Evolutionary conservation across 2,888 invertebrate species (phyloP).

Genomic region (Norana najaformis): DNA sequence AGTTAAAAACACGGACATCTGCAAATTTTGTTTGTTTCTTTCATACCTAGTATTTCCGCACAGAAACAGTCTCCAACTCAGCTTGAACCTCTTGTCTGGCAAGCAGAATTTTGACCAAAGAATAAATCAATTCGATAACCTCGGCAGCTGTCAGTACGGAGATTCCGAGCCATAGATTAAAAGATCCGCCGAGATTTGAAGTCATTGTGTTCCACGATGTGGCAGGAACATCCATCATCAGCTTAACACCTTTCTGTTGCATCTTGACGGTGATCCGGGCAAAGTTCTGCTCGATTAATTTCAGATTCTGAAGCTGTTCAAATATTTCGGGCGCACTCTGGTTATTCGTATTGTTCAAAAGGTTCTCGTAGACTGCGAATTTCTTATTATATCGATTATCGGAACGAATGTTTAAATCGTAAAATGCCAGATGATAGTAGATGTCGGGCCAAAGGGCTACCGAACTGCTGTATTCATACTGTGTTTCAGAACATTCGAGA

Average conservation of each 20-base stretch:
- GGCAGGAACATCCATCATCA: neutral
- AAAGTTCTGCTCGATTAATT: neutral
- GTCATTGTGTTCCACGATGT: constrained; percentile 15
- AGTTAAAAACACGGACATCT: too few relatives aligned
- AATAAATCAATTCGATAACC: neutral
- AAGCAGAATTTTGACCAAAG: neutral
- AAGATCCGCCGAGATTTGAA: constrained; percentile 23
- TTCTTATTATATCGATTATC: neutral
- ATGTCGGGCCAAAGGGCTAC: neutral
- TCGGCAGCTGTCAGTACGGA: neutral
- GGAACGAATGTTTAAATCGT: neutral
- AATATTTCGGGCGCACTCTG: neutral
- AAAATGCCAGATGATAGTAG: neutral
- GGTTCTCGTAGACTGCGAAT: neutral
- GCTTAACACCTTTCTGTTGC: neutral
- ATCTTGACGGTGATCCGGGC: neutral
- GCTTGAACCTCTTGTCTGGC: too few relatives aligned
- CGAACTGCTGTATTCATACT: neutral
- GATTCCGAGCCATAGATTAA: constrained; percentile 27
- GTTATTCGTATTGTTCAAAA: neutral
- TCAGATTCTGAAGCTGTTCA: neutral
- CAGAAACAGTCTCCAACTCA: too few relatives aligned
- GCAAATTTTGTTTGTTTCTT: too few relatives aligned
- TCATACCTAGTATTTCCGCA: too few relatives aligned
- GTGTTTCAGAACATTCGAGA: neutral